A percentile compares a stretch with the other conserved stretches of the same genome.
These are phyloP conservation scores for Tryphoninae sp. DNA, from an alignment of 2,888 invertebrate species.

Conservation along the genomic window DNA sequence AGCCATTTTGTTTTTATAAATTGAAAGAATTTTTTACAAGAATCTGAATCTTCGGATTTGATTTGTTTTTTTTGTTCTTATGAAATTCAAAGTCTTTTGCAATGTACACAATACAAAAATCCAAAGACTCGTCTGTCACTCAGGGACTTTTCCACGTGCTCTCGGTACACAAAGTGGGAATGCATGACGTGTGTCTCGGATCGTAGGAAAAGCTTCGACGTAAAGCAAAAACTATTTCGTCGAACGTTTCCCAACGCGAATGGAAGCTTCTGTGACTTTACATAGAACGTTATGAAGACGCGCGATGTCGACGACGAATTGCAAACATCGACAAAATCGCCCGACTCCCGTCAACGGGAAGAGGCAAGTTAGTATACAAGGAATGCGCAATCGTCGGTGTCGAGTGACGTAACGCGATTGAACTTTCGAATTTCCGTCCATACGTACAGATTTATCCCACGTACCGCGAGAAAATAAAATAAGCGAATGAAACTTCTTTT, in stretches of 20 bases:
- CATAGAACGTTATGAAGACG: conserved; percentile 1
- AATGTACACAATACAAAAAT: too few relatives aligned
- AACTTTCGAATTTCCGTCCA: neutral
- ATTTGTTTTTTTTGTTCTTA: too few relatives aligned
- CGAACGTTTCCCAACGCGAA: conserved; percentile 12
- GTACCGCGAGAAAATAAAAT: too few relatives aligned
- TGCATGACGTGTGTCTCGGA: neutral
- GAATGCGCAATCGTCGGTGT: neutral
- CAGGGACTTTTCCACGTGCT: too few relatives aligned
- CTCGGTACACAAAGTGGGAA: too few relatives aligned
- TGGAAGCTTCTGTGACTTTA: conserved; percentile 13
- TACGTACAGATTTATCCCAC: neutral
- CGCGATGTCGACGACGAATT: conserved; percentile 18
- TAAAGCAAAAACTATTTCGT: neutral
- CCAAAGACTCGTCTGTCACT: too few relatives aligned
- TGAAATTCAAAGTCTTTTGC: too few relatives aligned
- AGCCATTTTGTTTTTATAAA: too few relatives aligned
- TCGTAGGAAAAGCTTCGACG: neutral
- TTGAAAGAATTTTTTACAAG: too few relatives aligned
- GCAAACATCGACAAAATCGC: conserved; percentile 14
- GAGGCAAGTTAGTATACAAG: neutral
- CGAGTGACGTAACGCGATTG: neutral
- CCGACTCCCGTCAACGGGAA: neutral
- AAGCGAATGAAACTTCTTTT: too few relatives aligned
- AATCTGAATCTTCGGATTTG: too few relatives aligned